Base-by-base conservation (phyloP, 2,888 invertebrate genomes). In the Siphlonurus alternatus region DNA sequence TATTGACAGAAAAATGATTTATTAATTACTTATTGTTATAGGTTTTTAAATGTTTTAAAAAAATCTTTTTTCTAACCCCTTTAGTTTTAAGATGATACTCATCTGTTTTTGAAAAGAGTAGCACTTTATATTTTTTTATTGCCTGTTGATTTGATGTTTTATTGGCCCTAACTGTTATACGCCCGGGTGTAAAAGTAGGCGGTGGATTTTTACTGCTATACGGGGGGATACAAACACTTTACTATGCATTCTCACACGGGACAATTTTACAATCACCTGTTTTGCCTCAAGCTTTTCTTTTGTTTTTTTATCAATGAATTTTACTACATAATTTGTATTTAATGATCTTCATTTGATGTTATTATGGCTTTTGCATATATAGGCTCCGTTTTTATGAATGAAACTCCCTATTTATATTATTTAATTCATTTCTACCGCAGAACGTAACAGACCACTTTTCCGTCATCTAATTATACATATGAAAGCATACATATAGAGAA, bases 61-160 rank as follows among this genome's bases (percentile, higher is more conserved):
- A 38, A 38, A 38, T 38, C 5, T 38, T 10, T 38, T 38, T 38
- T 38, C 5, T 10, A 38, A 38, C 38, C 38, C 38, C 38, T 38
- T 38, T 38, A 38, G 15, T 10, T 5, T 10, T 38, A 10, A 38
- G 5, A 38, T 38, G 5, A 38, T 38, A 15, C 38, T 38, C 38
- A 38, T 38, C 38, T 38, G 38, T 38, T 5, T 38, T 38, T 38
- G 15, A 38, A 38, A 38, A 38, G 15, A 38, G 38, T 38, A 38
- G 38, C 38, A 38, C 38, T 38, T 38, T 38, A 38, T n/a, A n/a
- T 38, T 38, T 38, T 38, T 63, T 63, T 59, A 63, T 59, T 56
- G 63, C 63, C 59, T 63, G 63, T 63, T 63, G 63, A 63, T 63
- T 63, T 59, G 59, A 63, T 63, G 63, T 63, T 63, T 63, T 63